Conservation (phyloP, 2,113 vertebrate genomes). For the Ochotona princeps region DNA sequence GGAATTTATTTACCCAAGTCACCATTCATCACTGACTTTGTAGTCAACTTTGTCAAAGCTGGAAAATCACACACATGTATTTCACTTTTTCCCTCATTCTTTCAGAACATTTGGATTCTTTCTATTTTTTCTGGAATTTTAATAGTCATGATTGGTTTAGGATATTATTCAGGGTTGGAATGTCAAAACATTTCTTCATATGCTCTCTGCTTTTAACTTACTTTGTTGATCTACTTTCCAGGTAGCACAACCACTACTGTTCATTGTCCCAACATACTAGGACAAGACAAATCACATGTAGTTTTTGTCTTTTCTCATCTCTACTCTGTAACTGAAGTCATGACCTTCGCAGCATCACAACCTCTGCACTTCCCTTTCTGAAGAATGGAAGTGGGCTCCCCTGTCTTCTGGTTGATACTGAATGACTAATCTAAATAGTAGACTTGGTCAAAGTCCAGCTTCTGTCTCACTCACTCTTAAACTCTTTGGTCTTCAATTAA, state of each 20-base stretch:
- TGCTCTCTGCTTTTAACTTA: not conserved
- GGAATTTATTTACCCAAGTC: not conserved
- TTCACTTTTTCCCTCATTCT: not conserved
- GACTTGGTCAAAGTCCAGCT: not conserved
- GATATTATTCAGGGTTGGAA: not conserved
- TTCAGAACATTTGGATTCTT: not conserved
- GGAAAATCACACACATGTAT: not conserved
- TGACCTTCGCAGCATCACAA: not conserved
- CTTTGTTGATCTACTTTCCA: not conserved
- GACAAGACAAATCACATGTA: not conserved
- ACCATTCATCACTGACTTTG: not conserved
- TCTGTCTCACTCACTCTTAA: not conserved
- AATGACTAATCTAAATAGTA: not conserved
- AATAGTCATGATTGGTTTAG: not conserved
- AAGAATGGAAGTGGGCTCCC: not conserved
- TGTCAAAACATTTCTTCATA: not conserved
- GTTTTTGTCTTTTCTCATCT: not conserved
- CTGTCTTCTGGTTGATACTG: not conserved
- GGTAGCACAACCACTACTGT: not conserved
- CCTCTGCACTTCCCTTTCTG: not conserved
- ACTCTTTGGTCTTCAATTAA: conserved; percentile 29
- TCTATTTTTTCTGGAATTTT: not conserved
- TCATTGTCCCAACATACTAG: not conserved
- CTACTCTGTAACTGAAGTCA: not conserved
- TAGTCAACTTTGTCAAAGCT: not conserved